Conservation (phyloP, 2,888 invertebrate species). For the Zaprionus obscuricornis region DNA sequence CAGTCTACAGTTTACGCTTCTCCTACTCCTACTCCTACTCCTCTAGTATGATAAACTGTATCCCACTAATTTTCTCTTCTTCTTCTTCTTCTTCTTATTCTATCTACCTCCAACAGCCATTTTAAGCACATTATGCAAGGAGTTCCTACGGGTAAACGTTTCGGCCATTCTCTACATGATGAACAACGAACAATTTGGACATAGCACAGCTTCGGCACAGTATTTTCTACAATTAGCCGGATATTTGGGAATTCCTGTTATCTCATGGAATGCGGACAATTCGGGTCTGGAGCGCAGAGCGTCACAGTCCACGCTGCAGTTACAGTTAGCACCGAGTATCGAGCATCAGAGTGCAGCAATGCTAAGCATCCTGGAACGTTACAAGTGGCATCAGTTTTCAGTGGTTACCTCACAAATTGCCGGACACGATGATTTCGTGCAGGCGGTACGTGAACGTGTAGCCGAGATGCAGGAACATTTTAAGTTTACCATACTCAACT, state of each 20-base stretch:
- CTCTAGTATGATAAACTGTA: background rate
- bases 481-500: constrained; percentile 93
- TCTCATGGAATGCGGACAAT: constrained; percentile 99
- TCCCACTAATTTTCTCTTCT: background rate
- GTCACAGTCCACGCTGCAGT: constrained; percentile 93
- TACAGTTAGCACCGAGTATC: constrained; percentile 97
- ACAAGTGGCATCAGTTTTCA: constrained; percentile 98
- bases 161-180: constrained; percentile 97
- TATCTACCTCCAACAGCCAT: constrained; percentile 87
- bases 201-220: constrained; percentile 96
- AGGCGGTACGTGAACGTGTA: constrained; percentile 94
- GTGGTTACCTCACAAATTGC: constrained; percentile 97
- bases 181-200: constrained; percentile 97
- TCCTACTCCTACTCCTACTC: too few relatives aligned
- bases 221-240: constrained; percentile 97
- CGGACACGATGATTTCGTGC: constrained; percentile 97
- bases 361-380: constrained; percentile 96
- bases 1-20: too few relatives aligned
- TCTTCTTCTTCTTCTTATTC: background rate
- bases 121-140: constrained; percentile 93
- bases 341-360: constrained; percentile 98
- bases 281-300: constrained; percentile 92
- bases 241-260: constrained; percentile 97
- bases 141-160: constrained; percentile 94
- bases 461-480: constrained; percentile 91